phyloP scores from a whole-genome alignment of 2,888 invertebrate genomes.

The Timema cristinae region DNA sequence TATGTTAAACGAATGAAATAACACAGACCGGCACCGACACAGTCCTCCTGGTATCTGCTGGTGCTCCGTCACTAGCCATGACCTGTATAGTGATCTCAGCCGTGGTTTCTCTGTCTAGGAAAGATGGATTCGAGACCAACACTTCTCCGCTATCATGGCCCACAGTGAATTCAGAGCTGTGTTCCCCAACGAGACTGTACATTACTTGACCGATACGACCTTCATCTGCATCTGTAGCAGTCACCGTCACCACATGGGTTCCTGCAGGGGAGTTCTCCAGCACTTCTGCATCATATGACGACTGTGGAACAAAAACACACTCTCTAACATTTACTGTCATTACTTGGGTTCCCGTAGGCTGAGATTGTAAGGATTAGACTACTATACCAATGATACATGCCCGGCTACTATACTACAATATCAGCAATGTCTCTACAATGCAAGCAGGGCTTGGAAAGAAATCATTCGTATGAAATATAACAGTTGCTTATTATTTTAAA shows the following conservation, averaged over 20 bases:
- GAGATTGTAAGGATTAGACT: too few relatives aligned
- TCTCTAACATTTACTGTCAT: too few relatives aligned
- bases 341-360: too few relatives aligned
- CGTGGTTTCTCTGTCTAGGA: conserved; percentile 73
- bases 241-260: conserved; percentile 67
- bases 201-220: conserved; percentile 73
- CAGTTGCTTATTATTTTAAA: too few relatives aligned
- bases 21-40: conserved; percentile 67
- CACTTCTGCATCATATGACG: conserved; percentile 53
- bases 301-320: too few relatives aligned
- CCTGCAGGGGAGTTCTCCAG: conserved; percentile 72
- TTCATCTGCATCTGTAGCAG: conserved; percentile 73
- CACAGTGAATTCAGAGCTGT: conserved; percentile 68
- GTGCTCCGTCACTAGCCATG: conserved; percentile 76
- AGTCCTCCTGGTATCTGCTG: conserved; percentile 61
- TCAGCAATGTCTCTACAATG: too few relatives aligned
- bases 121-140: conserved; percentile 64
- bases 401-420: too few relatives aligned
- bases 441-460: too few relatives aligned
- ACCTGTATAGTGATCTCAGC: conserved; percentile 71
- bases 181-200: conserved; percentile 73
- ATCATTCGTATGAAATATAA: too few relatives aligned
- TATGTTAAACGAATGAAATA: neutral
- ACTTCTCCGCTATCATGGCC: conserved; percentile 69
- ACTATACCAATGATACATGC: too few relatives aligned